These are phyloP conservation scores for Scartelaos histophorus DNA, from an alignment of 2,113 vertebrate genomes.

Conservation along the genomic window DNA sequence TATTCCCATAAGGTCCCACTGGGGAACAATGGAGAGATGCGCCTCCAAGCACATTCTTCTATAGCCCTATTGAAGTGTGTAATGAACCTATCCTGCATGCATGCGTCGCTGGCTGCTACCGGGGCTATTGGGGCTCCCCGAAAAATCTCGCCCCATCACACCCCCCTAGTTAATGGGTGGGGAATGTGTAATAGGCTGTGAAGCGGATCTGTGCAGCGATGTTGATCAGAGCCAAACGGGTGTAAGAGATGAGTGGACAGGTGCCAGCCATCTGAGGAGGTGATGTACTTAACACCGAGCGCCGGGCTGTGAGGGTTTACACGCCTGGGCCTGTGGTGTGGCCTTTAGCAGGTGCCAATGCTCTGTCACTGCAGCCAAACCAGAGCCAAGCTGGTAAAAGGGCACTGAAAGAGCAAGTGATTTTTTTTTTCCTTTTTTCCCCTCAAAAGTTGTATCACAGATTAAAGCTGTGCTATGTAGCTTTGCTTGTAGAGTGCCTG, in stretches of 20 bases:
- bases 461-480: not conserved
- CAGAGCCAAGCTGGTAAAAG: slow-evolving; percentile 52
- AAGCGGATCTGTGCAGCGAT: slow-evolving; percentile 49
- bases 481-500: no score
- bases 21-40: slow-evolving; percentile 64
- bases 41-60: slow-evolving; percentile 64
- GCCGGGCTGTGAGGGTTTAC: slow-evolving; percentile 35
- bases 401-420: slow-evolving; percentile 18
- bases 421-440: not conserved
- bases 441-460: not conserved
- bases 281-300: slow-evolving; percentile 59
- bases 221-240: slow-evolving; percentile 55
- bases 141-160: slow-evolving; percentile 45
- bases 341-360: slow-evolving; percentile 53
- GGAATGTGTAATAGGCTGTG: slow-evolving; percentile 60
- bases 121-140: slow-evolving; percentile 21
- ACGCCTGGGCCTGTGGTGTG: slow-evolving; percentile 34
- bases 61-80: slow-evolving; percentile 63
- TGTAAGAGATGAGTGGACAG: slow-evolving; percentile 54
- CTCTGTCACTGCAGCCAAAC: slow-evolving; percentile 50
- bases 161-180: slow-evolving; percentile 59
- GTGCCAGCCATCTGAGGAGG: slow-evolving; percentile 60
- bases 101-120: slow-evolving; percentile 23
- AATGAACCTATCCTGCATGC: slow-evolving; percentile 66
- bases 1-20: slow-evolving; percentile 56